Percentiles rank a stretch among this genome's conserved stretches.
Conservation (phyloP, 2,113 vertebrate species). For the Antechinus stuartii region DNA sequence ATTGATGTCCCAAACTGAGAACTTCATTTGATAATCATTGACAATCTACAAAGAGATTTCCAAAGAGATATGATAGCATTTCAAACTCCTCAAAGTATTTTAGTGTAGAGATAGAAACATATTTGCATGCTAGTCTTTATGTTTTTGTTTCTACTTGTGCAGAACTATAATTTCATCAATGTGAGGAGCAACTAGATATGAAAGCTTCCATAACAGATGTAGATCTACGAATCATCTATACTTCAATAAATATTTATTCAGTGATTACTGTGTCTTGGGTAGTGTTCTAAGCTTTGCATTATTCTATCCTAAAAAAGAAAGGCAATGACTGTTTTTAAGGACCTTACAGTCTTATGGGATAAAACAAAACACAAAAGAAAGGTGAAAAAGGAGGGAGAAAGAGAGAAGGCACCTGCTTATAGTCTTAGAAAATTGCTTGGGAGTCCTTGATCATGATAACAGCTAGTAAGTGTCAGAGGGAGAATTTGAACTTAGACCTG, state of each 20-base stretch:
- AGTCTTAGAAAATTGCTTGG: not conserved
- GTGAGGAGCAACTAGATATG: not conserved
- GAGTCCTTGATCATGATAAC: not conserved
- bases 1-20: not conserved
- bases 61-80: slow-evolving; percentile 52
- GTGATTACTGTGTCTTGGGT: not conserved
- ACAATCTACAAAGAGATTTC: slow-evolving; percentile 54
- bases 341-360: not conserved
- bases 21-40: slow-evolving; percentile 48
- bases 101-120: slow-evolving; percentile 55
- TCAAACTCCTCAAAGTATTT: not conserved
- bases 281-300: not conserved
- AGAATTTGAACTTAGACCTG: not conserved
- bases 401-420: not conserved
- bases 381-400: not conserved
- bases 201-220: not conserved
- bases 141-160: not conserved
- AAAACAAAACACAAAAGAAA: not conserved
- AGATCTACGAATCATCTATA: not conserved
- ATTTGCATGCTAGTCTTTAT: not conserved
- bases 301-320: not conserved
- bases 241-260: not conserved
- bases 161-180: not conserved
- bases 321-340: not conserved
- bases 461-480: not conserved